A percentile compares a stretch with the other conserved stretches of the same genome.
Evolutionary conservation across 2,888 invertebrate genomes (phyloP).

Genomic region (Catocala nupta): DNA sequence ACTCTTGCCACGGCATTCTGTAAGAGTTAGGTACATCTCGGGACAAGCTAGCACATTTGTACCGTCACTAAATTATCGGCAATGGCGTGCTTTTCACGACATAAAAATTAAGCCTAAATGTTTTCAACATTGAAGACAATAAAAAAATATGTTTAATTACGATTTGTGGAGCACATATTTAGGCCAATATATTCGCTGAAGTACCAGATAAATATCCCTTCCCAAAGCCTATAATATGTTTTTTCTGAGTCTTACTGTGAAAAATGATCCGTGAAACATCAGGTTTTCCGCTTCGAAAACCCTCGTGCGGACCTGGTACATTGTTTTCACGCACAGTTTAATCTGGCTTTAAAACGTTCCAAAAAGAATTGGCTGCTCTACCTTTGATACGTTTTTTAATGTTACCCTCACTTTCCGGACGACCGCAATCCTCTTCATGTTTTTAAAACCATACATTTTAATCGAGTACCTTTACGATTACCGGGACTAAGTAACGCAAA

Average conservation of each 20-base stretch:
- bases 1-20: too few species aligned
- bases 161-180: neutral
- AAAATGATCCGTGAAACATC: slow-evolving; percentile 45
- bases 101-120: too few species aligned
- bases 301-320: slow-evolving; percentile 35
- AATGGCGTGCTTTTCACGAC: too few species aligned
- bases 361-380: slow-evolving; percentile 35
- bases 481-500: slow-evolving; percentile 45
- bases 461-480: slow-evolving; percentile 46
- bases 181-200: slow-evolving; percentile 8
- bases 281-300: slow-evolving; percentile 32
- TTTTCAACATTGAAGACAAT: neutral
- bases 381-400: slow-evolving; percentile 46
- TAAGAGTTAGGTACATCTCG: too few species aligned
- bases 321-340: slow-evolving; percentile 52
- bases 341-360: slow-evolving; percentile 50
- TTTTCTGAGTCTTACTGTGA: slow-evolving; percentile 26
- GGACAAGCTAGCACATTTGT: too few species aligned
- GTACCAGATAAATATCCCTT: slow-evolving; percentile 16
- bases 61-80: too few species aligned
- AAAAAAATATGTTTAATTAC: neutral
- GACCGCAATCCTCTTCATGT: slow-evolving; percentile 25
- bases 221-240: slow-evolving; percentile 24
- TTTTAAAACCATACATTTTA: slow-evolving; percentile 49
- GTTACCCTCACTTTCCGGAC: slow-evolving; percentile 30